These are phyloP conservation scores for Callipepla californica DNA, from an alignment of 2,113 vertebrate species.

Conservation along the genomic window DNA sequence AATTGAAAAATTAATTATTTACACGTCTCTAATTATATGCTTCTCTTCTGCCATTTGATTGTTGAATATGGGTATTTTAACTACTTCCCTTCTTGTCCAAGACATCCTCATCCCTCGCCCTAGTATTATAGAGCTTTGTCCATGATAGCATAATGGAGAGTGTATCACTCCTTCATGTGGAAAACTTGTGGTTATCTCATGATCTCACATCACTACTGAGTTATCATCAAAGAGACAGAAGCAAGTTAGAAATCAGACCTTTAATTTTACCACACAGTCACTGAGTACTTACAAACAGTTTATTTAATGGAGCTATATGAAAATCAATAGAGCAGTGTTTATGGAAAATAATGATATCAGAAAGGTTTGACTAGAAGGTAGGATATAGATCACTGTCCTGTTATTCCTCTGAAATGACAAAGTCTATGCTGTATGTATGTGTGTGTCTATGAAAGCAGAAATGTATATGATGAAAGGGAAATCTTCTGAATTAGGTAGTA, in stretches of 20 bases:
- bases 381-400: accelerated
- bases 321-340: not conserved
- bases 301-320: not conserved
- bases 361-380: not conserved
- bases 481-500: not conserved
- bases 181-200: not conserved
- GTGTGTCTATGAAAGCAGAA: not conserved
- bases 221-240: not conserved
- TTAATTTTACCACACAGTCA: accelerated
- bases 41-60: not conserved
- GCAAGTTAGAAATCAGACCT: not conserved
- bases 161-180: not conserved
- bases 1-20: constrained; percentile 59
- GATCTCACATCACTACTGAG: not conserved
- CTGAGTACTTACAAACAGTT: not conserved
- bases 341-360: not conserved
- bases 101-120: not conserved
- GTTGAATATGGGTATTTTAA: not conserved
- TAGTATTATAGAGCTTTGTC: not conserved
- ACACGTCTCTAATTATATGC: not conserved
- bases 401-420: not conserved
- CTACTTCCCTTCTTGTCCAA: not conserved
- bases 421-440: not conserved
- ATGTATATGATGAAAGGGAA: accelerated
- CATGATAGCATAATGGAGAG: not conserved